These are phyloP conservation scores for Pyrrhia umbra DNA, from an alignment of 2,888 invertebrate genomes.

Conservation along the genomic window DNA sequence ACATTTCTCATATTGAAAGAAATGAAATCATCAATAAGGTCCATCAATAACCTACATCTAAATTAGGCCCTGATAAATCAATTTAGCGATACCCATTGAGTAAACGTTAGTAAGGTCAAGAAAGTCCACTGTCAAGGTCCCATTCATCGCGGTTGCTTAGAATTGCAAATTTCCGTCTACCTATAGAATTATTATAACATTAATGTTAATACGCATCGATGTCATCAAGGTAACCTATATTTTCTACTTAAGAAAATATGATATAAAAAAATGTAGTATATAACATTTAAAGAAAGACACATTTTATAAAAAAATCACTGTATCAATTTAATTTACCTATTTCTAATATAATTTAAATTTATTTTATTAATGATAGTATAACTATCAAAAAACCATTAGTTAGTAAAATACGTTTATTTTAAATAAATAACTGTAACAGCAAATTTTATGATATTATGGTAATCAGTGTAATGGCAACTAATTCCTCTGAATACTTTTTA, in stretches of 20 bases:
- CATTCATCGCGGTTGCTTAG: slow-evolving; percentile 49
- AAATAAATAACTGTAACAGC: slow-evolving; percentile 3
- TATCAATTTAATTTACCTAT: no score
- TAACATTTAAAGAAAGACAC: no score
- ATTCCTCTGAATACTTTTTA: not conserved
- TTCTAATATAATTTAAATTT: no score
- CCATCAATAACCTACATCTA: no score
- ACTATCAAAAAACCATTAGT: not conserved
- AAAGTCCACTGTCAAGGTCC: slow-evolving; percentile 70
- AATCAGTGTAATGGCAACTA: slow-evolving; percentile 11
- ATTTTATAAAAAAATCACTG: no score
- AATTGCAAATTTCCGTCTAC: slow-evolving; percentile 61
- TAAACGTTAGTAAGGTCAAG: slow-evolving; percentile 55
- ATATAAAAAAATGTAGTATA: no score
- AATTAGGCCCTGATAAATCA: not conserved
- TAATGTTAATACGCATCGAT: not conserved
- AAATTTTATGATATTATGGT: slow-evolving; percentile 10
- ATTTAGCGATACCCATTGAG: slow-evolving; percentile 18
- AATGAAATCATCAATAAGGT: no score
- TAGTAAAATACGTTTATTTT: not conserved
- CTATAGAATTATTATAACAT: not conserved
- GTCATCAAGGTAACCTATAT: no score
- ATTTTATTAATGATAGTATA: no score
- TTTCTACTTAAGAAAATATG: no score
- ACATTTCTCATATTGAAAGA: no score